Base-by-base conservation (phyloP, 2,888 invertebrate genomes). In the Sinohyriopsis cumingii region DNA sequence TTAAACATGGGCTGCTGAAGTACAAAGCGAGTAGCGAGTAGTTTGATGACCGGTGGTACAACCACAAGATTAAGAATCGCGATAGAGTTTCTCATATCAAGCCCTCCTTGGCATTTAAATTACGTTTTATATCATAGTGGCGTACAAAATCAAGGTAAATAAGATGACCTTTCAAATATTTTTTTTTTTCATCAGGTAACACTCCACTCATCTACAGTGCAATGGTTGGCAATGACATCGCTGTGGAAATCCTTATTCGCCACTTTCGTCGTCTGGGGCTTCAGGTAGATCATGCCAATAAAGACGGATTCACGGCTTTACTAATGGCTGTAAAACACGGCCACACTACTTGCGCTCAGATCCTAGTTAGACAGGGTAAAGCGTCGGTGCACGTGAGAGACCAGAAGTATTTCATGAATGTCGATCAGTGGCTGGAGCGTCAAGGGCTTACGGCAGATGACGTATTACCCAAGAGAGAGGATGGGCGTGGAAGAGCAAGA, bases 231-330 rank as follows among this genome's bases (percentile, higher is more conserved):
- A 89, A 89, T 67, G 88, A 89, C 72, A 81, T 84, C 5, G 88
- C 86, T 7, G 81, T 86, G 18, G 87, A 87, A 67, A 84, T 88
- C n/a, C 76, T 89, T 20, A 79, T 86, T 22, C 82, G 84, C 45
- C 85, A 84, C 63, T 89, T 89, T 78, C 82, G 88, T 15, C 81
- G 89, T 15, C 81, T 89, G 3, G 89, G 89, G 0, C 78, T 89
- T 28, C 82, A 83, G 61, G 85, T 89, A 9, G 89, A 89, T 71
- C 84, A 84, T 59, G 76, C 71, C 18, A 89, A 89, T 78, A 80
- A 85, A 59, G 85, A 85, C 3, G 89, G 89, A 5, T 82, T 84
- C 76, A 88, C 89, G 0, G 87, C 89, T 19, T 77, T 89, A 0
- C 80, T 87, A 12, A 79, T 85, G 56, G 87, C 89, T 5, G 85